These are phyloP conservation scores for Semnornis frantzii DNA, from an alignment of 2,113 vertebrate genomes.

Conservation along the genomic window DNA sequence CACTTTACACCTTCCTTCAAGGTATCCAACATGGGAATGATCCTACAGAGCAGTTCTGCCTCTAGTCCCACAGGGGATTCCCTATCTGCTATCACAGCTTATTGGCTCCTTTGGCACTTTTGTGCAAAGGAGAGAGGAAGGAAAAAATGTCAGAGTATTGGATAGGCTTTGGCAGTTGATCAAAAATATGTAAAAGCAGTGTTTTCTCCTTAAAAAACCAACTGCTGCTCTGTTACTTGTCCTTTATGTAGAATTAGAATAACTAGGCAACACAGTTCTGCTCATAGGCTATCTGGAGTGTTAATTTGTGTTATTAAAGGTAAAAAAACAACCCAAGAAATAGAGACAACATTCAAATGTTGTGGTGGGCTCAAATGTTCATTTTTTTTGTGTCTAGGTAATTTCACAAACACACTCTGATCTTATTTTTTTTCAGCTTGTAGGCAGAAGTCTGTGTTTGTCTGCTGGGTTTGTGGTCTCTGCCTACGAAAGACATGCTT, in stretches of 20 bases:
- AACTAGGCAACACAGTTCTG: neutral
- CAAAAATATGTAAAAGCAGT: slow-evolving; percentile 1
- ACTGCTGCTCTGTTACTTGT: neutral
- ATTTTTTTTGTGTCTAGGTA: neutral
- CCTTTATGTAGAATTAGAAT: neutral
- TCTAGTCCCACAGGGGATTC: neutral
- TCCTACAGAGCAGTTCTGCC: neutral
- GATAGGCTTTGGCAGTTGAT: neutral
- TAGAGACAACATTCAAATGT: neutral
- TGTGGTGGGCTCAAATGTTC: neutral
- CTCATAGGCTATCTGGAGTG: neutral
- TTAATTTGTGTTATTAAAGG: neutral
- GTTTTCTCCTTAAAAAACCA: neutral
- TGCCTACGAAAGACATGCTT: neutral
- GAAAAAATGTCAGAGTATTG: neutral
- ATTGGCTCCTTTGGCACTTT: neutral
- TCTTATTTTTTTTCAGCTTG: neutral
- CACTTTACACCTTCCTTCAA: neutral
- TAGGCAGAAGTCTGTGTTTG: neutral
- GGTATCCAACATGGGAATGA: fast-evolving
- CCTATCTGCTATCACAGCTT: neutral
- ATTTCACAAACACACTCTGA: neutral
- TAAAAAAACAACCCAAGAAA: neutral
- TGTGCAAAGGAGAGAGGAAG: neutral
- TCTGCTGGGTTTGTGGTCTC: neutral